Evolutionary conservation across 2,797 vertebrate genomes (phyloP).

Genomic region (Intellagama lesueurii): DNA sequence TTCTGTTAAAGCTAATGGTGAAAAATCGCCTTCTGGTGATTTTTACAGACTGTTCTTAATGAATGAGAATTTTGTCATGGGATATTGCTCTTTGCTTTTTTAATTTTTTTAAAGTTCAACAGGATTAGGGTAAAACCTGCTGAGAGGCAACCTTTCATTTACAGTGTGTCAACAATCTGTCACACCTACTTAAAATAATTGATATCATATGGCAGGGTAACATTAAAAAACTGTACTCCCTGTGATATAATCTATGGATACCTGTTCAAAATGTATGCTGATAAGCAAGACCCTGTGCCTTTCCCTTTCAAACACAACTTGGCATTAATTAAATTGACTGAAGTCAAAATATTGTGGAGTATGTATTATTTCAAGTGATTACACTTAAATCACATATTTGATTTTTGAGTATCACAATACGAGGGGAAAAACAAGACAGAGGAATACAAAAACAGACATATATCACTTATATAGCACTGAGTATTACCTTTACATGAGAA

Average conservation of each 20-base stretch:
- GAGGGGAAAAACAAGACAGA: neutral
- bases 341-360: constrained; percentile 38
- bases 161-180: constrained; percentile 69
- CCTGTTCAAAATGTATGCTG: constrained; percentile 60
- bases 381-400: neutral
- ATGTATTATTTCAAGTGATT: constrained; percentile 18
- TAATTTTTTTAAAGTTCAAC: constrained; percentile 60
- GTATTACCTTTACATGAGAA: neutral
- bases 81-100: constrained; percentile 19
- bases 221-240: constrained; percentile 70
- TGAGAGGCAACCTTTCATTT: constrained; percentile 73
- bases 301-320: constrained; percentile 49
- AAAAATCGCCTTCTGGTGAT: neutral
- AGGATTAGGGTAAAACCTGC: constrained; percentile 70
- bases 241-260: constrained; percentile 72
- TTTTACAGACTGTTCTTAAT: constrained; percentile 21
- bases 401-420: constrained; percentile 29
- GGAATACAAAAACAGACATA: neutral
- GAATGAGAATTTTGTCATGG: constrained; percentile 37
- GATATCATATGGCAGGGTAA: constrained; percentile 72
- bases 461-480: constrained; percentile 3
- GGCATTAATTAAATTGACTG: constrained; percentile 36
- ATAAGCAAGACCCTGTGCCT: constrained; percentile 60
- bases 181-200: constrained; percentile 72
- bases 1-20: neutral